Evolutionary conservation across 2,888 invertebrate species (phyloP).

Genomic region (Ischnus inquisitorius): DNA sequence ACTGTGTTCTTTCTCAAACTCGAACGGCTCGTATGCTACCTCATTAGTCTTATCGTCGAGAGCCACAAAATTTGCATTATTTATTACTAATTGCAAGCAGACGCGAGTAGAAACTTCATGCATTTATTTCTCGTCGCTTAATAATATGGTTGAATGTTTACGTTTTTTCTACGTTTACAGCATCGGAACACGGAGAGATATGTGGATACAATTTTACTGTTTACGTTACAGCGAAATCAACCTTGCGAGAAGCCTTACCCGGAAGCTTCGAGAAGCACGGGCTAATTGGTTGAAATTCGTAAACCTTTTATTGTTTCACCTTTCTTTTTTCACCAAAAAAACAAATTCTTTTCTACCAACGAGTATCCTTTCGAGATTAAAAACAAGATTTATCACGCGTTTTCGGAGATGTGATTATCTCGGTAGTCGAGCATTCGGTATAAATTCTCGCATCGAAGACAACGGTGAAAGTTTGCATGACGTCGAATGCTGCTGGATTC

Average conservation of each 20-base stretch:
- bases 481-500: background rate
- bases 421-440: slow-evolving; percentile 15
- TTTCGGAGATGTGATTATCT: slow-evolving; percentile 14
- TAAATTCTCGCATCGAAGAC: slow-evolving; percentile 5
- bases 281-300: slow-evolving; percentile 10
- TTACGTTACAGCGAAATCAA: slow-evolving; percentile 15
- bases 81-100: background rate
- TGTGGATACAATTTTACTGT: background rate
- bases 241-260: slow-evolving; percentile 16
- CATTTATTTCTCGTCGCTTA: background rate
- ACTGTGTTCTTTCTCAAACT: background rate
- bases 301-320: slow-evolving; percentile 6
- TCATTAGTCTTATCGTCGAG: background rate
- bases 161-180: background rate
- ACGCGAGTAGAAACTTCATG: background rate
- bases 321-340: background rate
- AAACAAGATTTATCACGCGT: background rate
- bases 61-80: background rate
- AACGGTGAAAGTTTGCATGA: slow-evolving; percentile 54
- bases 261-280: slow-evolving; percentile 10
- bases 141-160: background rate
- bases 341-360: slow-evolving; percentile 13
- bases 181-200: background rate
- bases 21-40: slow-evolving; percentile 37
- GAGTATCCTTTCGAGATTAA: background rate